These are phyloP conservation scores for Eudasyphora cyanicolor DNA, from an alignment of 2,888 invertebrate species.

Conservation along the genomic window DNA sequence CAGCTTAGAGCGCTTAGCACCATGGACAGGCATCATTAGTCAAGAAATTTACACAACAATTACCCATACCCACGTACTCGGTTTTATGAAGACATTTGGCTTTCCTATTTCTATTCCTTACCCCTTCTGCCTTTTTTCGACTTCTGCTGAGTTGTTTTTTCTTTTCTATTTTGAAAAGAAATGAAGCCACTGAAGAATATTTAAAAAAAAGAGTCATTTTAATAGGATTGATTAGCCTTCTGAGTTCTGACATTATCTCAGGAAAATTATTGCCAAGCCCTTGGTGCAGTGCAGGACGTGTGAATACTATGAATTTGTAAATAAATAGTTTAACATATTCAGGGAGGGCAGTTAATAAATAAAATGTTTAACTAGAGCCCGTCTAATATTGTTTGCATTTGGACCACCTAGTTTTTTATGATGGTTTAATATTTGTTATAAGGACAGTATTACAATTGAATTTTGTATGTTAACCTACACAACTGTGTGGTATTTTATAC, in stretches of 20 bases:
- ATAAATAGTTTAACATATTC: background rate
- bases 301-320: constrained; percentile 1
- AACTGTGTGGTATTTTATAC: no score
- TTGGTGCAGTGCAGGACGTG: background rate
- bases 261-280: no score
- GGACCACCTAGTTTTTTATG: no score
- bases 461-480: no score
- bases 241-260: background rate
- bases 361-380: no score
- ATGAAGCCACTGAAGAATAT: background rate
- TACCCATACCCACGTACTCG: constrained; percentile 7
- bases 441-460: no score
- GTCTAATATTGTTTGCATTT: no score
- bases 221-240: constrained; percentile 26
- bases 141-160: no score
- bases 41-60: constrained; percentile 43
- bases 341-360: background rate
- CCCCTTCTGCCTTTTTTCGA: background rate
- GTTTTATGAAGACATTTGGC: constrained; percentile 17
- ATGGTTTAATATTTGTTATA: no score
- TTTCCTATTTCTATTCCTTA: background rate
- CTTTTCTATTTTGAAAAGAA: no score
- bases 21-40: constrained; percentile 35
- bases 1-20: background rate
- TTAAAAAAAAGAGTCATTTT: background rate